A percentile compares a stretch with the other conserved stretches of the same genome.
phyloP scores from a whole-genome alignment of 1,140 invertebrate species.

The Phthorimaea operculella region DNA sequence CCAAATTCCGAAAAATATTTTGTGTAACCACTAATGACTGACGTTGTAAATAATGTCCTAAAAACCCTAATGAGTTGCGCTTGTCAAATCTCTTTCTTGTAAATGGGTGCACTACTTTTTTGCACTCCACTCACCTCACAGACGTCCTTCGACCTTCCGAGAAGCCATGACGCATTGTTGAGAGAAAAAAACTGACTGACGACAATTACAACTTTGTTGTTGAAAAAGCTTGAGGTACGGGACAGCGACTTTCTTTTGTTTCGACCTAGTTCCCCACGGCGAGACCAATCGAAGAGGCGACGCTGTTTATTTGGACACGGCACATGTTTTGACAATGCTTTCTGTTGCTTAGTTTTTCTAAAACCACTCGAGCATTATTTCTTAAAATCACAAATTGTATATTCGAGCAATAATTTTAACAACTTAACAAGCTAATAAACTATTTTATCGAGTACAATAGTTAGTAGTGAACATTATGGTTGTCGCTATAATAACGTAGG shows the following conservation, averaged over 20 bases:
- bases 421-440: constrained; percentile 7
- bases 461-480: constrained; percentile 10
- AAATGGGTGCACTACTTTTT: constrained; percentile 40
- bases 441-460: constrained; percentile 12
- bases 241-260: constrained; percentile 52
- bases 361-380: constrained; percentile 2
- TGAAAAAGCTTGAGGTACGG: constrained; percentile 35
- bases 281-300: constrained; percentile 42
- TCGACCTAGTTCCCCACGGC: constrained; percentile 18
- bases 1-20: constrained; percentile 9
- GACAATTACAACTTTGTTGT: constrained; percentile 51
- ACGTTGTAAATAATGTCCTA: constrained; percentile 17
- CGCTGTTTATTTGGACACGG: constrained; percentile 33
- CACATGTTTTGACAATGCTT: constrained; percentile 45
- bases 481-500: constrained; percentile 12
- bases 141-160: constrained; percentile 48
- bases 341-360: constrained; percentile 21
- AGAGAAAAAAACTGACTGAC: constrained; percentile 25
- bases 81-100: constrained; percentile 30
- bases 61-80: constrained; percentile 38
- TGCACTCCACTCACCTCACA: constrained; percentile 32
- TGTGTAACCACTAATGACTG: constrained; percentile 28
- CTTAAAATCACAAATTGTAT: not conserved
- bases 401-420: not conserved
- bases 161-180: constrained; percentile 45